A percentile compares a stretch with the other conserved stretches of the same genome.
Conservation (phyloP, 1,140 invertebrate species). For the Nymphalis io region DNA sequence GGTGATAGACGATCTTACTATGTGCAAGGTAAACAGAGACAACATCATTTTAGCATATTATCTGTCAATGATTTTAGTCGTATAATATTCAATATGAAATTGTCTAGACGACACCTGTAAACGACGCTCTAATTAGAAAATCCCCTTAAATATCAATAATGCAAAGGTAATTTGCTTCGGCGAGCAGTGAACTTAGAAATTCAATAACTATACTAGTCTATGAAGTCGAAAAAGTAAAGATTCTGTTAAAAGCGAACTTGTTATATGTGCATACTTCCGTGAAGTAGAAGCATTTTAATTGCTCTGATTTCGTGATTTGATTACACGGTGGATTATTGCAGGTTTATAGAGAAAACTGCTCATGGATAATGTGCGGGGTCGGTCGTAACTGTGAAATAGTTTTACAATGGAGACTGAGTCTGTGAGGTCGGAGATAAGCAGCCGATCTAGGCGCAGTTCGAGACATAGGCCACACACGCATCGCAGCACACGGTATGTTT, state of each 20-base stretch:
- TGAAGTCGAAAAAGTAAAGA: neutral
- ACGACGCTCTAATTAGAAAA: conserved; percentile 68
- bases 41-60: conserved; percentile 17
- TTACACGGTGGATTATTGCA: conserved; percentile 65
- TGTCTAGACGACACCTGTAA: conserved; percentile 57
- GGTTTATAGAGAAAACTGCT: conserved; percentile 53
- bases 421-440: conserved; percentile 83
- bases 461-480: conserved; percentile 82
- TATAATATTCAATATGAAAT: conserved; percentile 56
- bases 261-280: conserved; percentile 53
- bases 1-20: conserved; percentile 18
- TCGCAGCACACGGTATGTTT: conserved; percentile 81
- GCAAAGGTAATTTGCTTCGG: conserved; percentile 52
- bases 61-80: conserved; percentile 30
- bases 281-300: conserved; percentile 70
- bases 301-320: conserved; percentile 61
- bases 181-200: conserved; percentile 8
- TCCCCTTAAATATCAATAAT: conserved; percentile 62
- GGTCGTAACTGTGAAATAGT: conserved; percentile 41
- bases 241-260: conserved; percentile 42
- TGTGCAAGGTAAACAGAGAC: conserved; percentile 27
- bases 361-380: conserved; percentile 58
- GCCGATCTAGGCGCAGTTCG: conserved; percentile 82
- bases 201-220: conserved; percentile 14
- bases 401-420: conserved; percentile 83